phyloP scores from a whole-genome alignment of 2,888 invertebrate genomes.

The Ceraclea dissimilis region DNA sequence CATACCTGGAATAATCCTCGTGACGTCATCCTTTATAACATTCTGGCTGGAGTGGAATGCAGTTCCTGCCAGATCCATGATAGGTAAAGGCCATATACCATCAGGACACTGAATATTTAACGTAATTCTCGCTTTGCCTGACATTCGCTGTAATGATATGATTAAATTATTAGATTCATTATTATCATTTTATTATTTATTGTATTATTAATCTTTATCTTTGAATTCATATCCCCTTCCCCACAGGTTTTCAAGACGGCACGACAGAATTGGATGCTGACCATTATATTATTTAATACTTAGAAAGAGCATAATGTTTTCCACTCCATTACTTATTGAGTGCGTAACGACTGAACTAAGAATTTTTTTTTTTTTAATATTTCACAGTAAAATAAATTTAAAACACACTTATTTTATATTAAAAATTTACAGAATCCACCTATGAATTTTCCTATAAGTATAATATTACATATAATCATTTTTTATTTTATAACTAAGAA shows the following conservation, averaged over 20 bases:
- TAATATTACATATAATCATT: too few relatives aligned
- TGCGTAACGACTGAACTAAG: too few relatives aligned
- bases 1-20: slow-evolving; percentile 83
- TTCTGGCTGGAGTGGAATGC: slow-evolving; percentile 91
- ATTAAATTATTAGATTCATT: slow-evolving; percentile 24
- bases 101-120: background rate
- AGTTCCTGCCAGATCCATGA: slow-evolving; percentile 83
- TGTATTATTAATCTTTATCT: background rate
- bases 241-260: background rate
- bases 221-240: background rate
- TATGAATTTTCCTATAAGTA: too few relatives aligned
- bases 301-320: too few relatives aligned
- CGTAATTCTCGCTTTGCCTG: slow-evolving; percentile 5
- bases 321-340: too few relatives aligned
- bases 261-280: background rate
- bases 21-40: slow-evolving; percentile 79
- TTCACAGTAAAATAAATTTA: too few relatives aligned
- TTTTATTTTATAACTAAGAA: too few relatives aligned
- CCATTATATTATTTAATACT: too few relatives aligned
- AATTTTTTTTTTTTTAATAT: too few relatives aligned
- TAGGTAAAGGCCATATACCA: slow-evolving; percentile 50
- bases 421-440: too few relatives aligned
- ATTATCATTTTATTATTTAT: slow-evolving; percentile 28
- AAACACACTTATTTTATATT: too few relatives aligned
- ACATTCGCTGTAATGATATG: slow-evolving; percentile 16